A percentile compares a stretch with the other conserved stretches of the same genome.
phyloP scores from a whole-genome alignment of 2,113 vertebrate genomes.

The Proterorhinus semilunaris region DNA sequence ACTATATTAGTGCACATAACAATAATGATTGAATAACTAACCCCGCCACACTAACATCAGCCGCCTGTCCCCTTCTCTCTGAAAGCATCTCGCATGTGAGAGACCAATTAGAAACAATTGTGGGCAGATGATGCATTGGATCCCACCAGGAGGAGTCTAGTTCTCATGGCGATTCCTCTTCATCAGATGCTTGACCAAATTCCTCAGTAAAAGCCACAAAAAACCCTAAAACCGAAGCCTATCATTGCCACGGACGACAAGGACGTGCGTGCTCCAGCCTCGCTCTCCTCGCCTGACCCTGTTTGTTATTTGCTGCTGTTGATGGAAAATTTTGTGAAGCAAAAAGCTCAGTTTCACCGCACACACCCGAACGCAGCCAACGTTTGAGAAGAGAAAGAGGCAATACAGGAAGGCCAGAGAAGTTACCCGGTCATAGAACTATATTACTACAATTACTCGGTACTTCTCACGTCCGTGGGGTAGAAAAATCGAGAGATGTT shows the following conservation, averaged over 20 bases:
- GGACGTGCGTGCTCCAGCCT: slow-evolving; percentile 30
- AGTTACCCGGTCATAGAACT: neutral
- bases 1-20: neutral
- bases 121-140: slow-evolving; percentile 44
- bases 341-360: slow-evolving; percentile 62
- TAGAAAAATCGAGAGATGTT: neutral
- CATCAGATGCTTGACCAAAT: slow-evolving; percentile 32
- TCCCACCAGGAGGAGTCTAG: slow-evolving; percentile 7
- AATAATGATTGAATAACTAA: slow-evolving; percentile 28
- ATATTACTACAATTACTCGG: neutral
- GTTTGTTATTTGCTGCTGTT: slow-evolving; percentile 70
- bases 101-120: slow-evolving; percentile 35
- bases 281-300: slow-evolving; percentile 61
- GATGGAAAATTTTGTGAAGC: slow-evolving; percentile 69
- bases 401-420: slow-evolving; percentile 10
- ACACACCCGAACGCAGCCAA: slow-evolving; percentile 54
- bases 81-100: slow-evolving; percentile 34
- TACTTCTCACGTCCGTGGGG: neutral
- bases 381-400: slow-evolving; percentile 36
- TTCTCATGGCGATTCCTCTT: slow-evolving; percentile 19
- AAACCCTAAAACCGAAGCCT: slow-evolving; percentile 7
- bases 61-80: slow-evolving; percentile 21
- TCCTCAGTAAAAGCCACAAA: slow-evolving; percentile 29
- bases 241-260: slow-evolving; percentile 29
- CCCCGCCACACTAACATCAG: slow-evolving; percentile 26